These are phyloP conservation scores for Tipula helvola DNA, from an alignment of 2,888 invertebrate species.

Conservation along the genomic window DNA sequence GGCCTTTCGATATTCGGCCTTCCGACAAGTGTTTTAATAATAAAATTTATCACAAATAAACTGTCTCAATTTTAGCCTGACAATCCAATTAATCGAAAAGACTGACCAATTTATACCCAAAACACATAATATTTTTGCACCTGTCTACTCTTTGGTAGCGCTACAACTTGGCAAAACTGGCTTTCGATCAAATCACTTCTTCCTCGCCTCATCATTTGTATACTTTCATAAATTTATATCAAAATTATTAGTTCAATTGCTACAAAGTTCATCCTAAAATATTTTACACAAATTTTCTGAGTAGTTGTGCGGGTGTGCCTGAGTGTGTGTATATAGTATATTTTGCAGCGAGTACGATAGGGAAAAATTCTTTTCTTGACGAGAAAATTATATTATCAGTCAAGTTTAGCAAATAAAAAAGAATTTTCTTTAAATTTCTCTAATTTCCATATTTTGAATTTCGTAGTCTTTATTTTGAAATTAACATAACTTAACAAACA, in stretches of 20 bases:
- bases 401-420: neutral
- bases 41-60: no score
- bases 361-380: neutral
- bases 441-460: neutral
- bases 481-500: slow-evolving; percentile 20
- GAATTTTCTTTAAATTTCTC: neutral
- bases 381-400: neutral
- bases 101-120: neutral
- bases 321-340: neutral
- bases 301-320: neutral
- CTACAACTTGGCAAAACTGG: no score
- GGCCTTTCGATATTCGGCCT: no score
- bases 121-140: neutral
- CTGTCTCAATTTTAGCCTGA: no score
- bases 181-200: neutral
- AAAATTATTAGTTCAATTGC: neutral
- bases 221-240: neutral
- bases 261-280: neutral
- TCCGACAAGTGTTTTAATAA: no score
- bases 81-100: no score
- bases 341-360: neutral
- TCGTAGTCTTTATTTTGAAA: neutral
- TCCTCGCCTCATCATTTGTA: neutral
- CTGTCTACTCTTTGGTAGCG: no score
- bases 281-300: neutral